phyloP scores from a whole-genome alignment of 2,113 vertebrate species.

The Podarcis muralis region DNA sequence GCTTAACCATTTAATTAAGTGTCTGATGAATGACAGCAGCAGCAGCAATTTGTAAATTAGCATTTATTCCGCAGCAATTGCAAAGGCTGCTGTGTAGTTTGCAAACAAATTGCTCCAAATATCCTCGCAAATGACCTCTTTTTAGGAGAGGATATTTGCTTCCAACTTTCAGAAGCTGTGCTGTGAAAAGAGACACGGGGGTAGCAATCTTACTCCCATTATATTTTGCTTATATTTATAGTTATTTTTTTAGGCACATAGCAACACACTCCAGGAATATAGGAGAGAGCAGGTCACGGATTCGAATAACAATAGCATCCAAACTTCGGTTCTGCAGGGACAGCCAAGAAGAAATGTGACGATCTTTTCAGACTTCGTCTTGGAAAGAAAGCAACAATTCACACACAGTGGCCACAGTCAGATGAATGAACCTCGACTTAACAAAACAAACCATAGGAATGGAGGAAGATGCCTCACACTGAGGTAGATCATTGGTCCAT shows the following conservation, averaged over 20 bases:
- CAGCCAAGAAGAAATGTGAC: neutral
- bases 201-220: neutral
- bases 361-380: neutral
- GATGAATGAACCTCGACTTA: no score
- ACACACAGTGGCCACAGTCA: no score
- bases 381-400: neutral
- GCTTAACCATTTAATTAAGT: no score
- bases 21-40: no score
- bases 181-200: neutral
- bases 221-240: no score
- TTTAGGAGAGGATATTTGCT: neutral
- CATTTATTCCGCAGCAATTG: neutral
- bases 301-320: neutral
- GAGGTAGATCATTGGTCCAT: no score
- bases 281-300: neutral
- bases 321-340: neutral
- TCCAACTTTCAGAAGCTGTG: neutral
- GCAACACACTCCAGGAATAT: neutral
- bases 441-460: no score
- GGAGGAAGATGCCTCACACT: no score
- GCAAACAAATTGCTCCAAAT: neutral
- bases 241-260: neutral
- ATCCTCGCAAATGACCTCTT: no score
- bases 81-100: no score
- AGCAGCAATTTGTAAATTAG: no score